phyloP scores from a whole-genome alignment of 1,140 invertebrate species.

The Eumaeus atala region DNA sequence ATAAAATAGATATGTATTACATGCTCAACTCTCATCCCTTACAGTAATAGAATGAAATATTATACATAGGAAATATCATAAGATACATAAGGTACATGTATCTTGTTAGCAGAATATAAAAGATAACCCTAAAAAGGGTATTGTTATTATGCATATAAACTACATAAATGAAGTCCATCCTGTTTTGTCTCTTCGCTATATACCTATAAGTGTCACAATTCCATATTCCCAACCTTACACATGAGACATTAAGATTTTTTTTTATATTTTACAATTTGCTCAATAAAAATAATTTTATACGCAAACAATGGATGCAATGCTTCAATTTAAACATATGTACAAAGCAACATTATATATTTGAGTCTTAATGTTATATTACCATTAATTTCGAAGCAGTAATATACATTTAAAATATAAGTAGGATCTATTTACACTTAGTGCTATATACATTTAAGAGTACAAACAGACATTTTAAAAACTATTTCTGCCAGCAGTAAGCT shows the following conservation, averaged over 20 bases:
- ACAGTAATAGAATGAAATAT: too few relatives aligned
- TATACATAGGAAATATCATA: too few relatives aligned
- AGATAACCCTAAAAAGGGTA: too few relatives aligned
- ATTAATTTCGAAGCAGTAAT: not conserved
- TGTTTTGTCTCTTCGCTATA: too few relatives aligned
- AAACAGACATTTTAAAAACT: conserved; percentile 21
- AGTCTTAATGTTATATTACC: conserved; percentile 1
- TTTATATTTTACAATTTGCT: conserved; percentile 8
- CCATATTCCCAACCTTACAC: conserved; percentile 43
- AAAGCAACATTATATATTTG: not conserved
- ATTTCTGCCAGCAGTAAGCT: conserved; percentile 14
- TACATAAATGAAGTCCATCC: too few relatives aligned
- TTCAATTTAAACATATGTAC: conserved; percentile 6
- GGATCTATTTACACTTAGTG: conserved; percentile 27
- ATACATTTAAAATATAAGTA: conserved; percentile 17
- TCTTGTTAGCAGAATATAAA: too few relatives aligned
- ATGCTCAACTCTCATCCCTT: too few relatives aligned
- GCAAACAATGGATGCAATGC: conserved; percentile 5
- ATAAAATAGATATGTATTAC: too few relatives aligned
- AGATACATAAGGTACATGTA: too few relatives aligned
- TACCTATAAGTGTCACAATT: conserved; percentile 10
- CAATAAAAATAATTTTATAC: conserved; percentile 9
- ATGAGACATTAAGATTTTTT: conserved; percentile 11
- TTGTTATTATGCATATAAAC: too few relatives aligned
- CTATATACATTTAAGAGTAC: conserved; percentile 22